phyloP scores from a whole-genome alignment of 2,888 invertebrate species.

The Apotomis betuletana region DNA sequence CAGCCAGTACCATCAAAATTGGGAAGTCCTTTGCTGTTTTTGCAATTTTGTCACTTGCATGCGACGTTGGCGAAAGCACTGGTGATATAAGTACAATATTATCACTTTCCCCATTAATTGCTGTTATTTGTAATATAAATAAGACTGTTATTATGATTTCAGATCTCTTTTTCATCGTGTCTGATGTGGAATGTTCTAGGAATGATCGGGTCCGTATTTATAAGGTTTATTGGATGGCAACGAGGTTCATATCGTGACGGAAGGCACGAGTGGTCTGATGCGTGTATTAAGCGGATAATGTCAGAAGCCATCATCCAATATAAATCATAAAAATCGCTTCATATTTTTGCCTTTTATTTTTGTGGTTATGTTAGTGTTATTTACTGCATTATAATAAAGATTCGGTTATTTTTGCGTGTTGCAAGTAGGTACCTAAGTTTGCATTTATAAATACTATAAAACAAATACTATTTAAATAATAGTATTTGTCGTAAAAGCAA shows the following conservation, averaged over 20 bases:
- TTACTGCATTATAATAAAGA: too few species aligned
- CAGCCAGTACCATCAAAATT: constrained; percentile 61
- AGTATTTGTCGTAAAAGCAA: too few species aligned
- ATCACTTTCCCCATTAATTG: constrained; percentile 45
- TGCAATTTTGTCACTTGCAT: constrained; percentile 52
- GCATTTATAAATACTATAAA: too few species aligned
- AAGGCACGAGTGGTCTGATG: constrained; percentile 38
- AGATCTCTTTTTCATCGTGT: constrained; percentile 59
- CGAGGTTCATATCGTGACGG: constrained; percentile 63
- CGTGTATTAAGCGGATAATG: constrained; percentile 7
- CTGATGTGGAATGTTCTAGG: constrained; percentile 56
- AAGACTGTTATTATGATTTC: constrained; percentile 33
- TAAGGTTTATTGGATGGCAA: constrained; percentile 63
- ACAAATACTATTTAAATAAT: too few species aligned
- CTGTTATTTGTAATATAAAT: constrained; percentile 25
- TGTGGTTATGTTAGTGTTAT: too few species aligned
- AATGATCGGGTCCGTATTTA: constrained; percentile 67
- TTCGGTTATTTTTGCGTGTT: too few species aligned
- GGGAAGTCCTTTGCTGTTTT: constrained; percentile 75
- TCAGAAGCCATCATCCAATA: constrained; percentile 2
- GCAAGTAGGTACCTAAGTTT: too few species aligned
- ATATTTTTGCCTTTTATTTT: too few species aligned
- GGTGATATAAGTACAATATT: constrained; percentile 60
- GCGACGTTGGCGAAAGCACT: constrained; percentile 62
- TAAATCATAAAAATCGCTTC: not conserved